Percentiles rank a stretch among this genome's conserved stretches.
phyloP scores from a whole-genome alignment of 2,113 vertebrate genomes.

The human region GRCh38 chr1:93034001-93034500 shows the following conservation, averaged over 20 bases:
- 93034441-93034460: neutral
- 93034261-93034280: neutral
- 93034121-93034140: neutral
- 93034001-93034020: neutral
- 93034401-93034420: neutral
- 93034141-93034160: neutral
- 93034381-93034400: neutral
- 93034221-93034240: neutral
- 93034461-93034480: neutral
- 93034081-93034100: neutral
- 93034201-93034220: neutral
- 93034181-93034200: neutral
- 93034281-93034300: neutral
- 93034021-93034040: constrained; percentile 27
- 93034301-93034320: neutral
- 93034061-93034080: neutral
- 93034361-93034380: neutral
- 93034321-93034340: neutral
- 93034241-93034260: neutral
- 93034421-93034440: neutral
- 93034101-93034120: neutral
- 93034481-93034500: neutral
- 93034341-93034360: neutral
- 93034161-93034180: neutral
- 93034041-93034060: neutral